Conservation (phyloP, 2,113 vertebrate genomes). For the Polyodon spathula region DNA sequence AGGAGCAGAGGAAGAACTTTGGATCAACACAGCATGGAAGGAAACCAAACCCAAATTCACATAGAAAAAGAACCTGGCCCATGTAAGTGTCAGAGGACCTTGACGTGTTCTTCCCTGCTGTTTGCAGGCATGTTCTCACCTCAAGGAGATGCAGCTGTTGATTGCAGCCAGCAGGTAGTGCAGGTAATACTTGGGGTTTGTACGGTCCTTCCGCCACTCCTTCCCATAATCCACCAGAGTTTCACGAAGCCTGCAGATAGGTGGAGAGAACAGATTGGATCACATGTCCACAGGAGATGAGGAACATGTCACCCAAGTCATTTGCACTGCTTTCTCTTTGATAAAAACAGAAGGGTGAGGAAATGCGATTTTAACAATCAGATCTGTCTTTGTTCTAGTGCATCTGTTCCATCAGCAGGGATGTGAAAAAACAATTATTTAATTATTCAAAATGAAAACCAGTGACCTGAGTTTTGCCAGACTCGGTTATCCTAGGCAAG, state of each 20-base stretch:
- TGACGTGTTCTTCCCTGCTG: no score
- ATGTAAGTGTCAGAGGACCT: no score
- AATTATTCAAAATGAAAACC: no score
- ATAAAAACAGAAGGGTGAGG: conserved; percentile 57
- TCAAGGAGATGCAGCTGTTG: conserved; percentile 83
- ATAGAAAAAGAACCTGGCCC: no score
- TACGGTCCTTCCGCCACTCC: conserved; percentile 59
- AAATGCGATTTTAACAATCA: background rate
- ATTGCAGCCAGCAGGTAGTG: conserved; percentile 79
- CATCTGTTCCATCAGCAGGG: no score
- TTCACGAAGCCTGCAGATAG: conserved; percentile 66
- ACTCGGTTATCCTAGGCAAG: no score
- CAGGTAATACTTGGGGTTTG: conserved; percentile 62
- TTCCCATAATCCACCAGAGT: conserved; percentile 71
- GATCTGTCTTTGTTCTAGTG: no score
- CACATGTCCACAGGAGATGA: fast-evolving
- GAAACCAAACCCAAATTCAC: no score
- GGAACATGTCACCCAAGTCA: background rate
- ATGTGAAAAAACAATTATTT: no score
- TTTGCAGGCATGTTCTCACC: conserved; percentile 52
- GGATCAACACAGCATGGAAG: no score
- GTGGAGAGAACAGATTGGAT: background rate
- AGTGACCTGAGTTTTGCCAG: no score
- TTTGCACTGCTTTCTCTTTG: conserved; percentile 30
- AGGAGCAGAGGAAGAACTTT: no score